A percentile compares a stretch with the other conserved stretches of the same genome.
phyloP scores from a whole-genome alignment of 1,140 invertebrate species.

The Scaptomyza montana region DNA sequence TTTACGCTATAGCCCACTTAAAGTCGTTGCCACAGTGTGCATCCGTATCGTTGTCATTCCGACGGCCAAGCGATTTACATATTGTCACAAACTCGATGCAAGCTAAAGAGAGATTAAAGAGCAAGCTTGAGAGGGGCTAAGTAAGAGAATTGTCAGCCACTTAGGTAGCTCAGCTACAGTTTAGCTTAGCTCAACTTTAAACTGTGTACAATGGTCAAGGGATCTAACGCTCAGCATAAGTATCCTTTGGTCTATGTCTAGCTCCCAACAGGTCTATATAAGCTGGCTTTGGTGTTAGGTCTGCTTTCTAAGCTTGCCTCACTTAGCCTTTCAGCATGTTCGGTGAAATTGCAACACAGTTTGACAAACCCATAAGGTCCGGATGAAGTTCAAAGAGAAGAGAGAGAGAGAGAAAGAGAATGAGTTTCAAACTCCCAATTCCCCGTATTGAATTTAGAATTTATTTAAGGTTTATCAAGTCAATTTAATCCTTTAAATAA shows the following conservation, averaged over 20 bases:
- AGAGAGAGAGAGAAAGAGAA: too few species aligned
- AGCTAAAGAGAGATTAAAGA: conserved; percentile 1
- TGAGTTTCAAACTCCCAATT: too few species aligned
- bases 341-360: too few species aligned
- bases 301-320: background rate
- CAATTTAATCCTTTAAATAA: too few species aligned
- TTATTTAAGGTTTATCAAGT: too few species aligned
- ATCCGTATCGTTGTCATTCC: conserved; percentile 35
- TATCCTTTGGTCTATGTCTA: background rate
- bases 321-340: background rate
- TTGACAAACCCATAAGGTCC: too few species aligned
- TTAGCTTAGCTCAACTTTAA: conserved; percentile 25
- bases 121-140: background rate
- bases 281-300: too few species aligned
- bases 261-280: too few species aligned
- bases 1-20: conserved; percentile 45
- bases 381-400: too few species aligned
- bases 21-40: conserved; percentile 38
- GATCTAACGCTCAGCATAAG: background rate
- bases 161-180: conserved; percentile 4
- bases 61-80: conserved; percentile 45
- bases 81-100: conserved; percentile 32
- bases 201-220: conserved; percentile 18
- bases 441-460: too few species aligned
- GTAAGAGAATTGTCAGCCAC: background rate